Base-by-base conservation (phyloP, 2,797 vertebrate genomes). In the Dendrocincla fuliginosa region DNA sequence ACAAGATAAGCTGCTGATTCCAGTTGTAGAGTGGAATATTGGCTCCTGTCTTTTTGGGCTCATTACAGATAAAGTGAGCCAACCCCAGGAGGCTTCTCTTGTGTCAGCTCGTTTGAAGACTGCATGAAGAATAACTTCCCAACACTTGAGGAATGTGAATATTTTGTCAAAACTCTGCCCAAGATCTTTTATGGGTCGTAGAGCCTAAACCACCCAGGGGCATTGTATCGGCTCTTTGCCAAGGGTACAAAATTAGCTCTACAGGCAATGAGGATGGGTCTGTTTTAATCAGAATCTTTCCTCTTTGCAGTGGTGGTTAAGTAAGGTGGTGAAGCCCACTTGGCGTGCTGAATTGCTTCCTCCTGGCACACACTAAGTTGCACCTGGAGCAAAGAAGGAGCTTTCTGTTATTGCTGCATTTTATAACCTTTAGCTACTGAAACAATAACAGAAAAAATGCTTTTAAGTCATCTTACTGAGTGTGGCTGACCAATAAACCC, bases 101-200 rank as follows among this genome's bases (percentile, higher is more conserved):
- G 73, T 93, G 59, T 77, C 76, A 92, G 50, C 89, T 94, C 92
- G 81, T 92, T 93, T 93, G 87, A 91, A 89, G 61, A 44, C 50
- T 90, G 42, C 73, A 32, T 52, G 46, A 88, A 90, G 61, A 92
- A 18, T 46, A 87, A 55, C 50, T 89, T 87, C 28, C 60, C 32
- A 1, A 2, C 39, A 49, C 42, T 67, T 49, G 35, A 47, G 28
- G 20, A 85, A 73, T 30, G 37, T 55, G 49, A 87, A 89, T 64
- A 68, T 57, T 57, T 89, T 82, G 30, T 89, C 46, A 87, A 84
- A 92, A 3, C 53, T 92, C 59, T 83, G 33, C 41, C 60, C 37
- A 59, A 82, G 64, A 42, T 52, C 41, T 79, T 83, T 84, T 69
- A 80, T 60, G 18, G 56, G 19, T 49, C 37, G 18, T 56, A 65